Conservation (phyloP, 2,113 vertebrate genomes). For the Larimichthys polyactis region DNA sequence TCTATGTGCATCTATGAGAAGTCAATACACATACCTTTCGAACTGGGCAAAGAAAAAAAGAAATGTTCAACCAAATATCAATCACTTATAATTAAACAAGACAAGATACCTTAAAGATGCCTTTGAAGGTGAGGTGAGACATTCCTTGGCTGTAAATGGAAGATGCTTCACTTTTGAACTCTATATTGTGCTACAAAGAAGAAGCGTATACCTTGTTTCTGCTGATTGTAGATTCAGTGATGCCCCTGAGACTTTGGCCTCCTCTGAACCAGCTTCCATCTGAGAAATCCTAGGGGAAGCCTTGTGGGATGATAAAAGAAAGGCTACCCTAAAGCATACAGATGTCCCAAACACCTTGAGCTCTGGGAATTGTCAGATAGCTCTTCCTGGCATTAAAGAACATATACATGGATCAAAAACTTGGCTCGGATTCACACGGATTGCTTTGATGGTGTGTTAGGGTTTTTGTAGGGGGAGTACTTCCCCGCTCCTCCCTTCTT, state of each 20-base stretch:
- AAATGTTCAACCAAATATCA: slow-evolving; percentile 31
- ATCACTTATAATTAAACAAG: slow-evolving; percentile 32
- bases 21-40: neutral
- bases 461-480: neutral
- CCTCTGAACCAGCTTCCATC: slow-evolving; percentile 60
- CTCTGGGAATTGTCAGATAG: slow-evolving; percentile 59
- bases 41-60: neutral
- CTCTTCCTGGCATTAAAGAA: slow-evolving; percentile 48
- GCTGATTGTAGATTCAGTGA: slow-evolving; percentile 73
- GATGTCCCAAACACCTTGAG: slow-evolving; percentile 63
- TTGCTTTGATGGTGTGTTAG: slow-evolving; percentile 40
- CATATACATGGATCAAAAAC: slow-evolving; percentile 58
- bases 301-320: slow-evolving; percentile 69
- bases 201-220: slow-evolving; percentile 54
- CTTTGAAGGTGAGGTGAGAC: slow-evolving; percentile 42
- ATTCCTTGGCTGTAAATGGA: slow-evolving; percentile 58
- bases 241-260: slow-evolving; percentile 53
- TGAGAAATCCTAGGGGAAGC: slow-evolving; percentile 54
- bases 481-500: neutral
- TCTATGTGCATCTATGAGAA: neutral
- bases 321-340: slow-evolving; percentile 67
- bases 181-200: slow-evolving; percentile 56
- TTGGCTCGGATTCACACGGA: slow-evolving; percentile 25
- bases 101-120: slow-evolving; percentile 31
- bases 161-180: slow-evolving; percentile 64